These are phyloP conservation scores for Lagopus muta DNA, from an alignment of 2,113 vertebrate genomes.

Conservation along the genomic window DNA sequence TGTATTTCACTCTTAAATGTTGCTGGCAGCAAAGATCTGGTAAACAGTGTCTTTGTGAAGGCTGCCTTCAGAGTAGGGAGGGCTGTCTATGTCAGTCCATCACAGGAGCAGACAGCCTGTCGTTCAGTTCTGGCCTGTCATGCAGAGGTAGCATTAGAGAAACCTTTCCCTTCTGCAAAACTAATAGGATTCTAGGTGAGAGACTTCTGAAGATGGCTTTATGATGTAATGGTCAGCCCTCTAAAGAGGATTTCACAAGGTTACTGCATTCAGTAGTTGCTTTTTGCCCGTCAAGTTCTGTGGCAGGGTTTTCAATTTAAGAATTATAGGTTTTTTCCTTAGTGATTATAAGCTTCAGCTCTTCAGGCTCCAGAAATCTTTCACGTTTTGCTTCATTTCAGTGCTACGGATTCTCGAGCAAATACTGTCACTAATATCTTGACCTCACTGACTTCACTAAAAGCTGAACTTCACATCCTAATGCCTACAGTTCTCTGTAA, in stretches of 20 bases:
- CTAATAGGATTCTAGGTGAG: background rate
- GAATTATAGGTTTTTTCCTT: background rate
- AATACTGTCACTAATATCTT: background rate
- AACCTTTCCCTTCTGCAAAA: background rate
- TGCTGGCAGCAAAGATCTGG: background rate
- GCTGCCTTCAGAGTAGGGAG: background rate
- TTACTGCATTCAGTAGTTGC: background rate
- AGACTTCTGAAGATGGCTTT: background rate
- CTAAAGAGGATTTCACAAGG: background rate
- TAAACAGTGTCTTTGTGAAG: background rate
- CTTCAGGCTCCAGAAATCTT: background rate
- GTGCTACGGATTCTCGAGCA: background rate
- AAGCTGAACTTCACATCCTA: background rate
- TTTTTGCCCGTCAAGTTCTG: background rate
- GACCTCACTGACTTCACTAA: background rate
- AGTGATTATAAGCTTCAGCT: background rate
- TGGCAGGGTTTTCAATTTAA: background rate
- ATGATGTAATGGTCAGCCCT: background rate
- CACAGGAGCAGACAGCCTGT: background rate
- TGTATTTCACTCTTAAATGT: fast-evolving
- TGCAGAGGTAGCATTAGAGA: background rate
- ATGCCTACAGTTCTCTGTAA: background rate
- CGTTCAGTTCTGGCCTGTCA: background rate
- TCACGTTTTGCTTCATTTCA: background rate
- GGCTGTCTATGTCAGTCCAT: background rate